These are phyloP conservation scores for Asarcornis scutulata DNA, from an alignment of 2,113 vertebrate genomes.

Conservation along the genomic window DNA sequence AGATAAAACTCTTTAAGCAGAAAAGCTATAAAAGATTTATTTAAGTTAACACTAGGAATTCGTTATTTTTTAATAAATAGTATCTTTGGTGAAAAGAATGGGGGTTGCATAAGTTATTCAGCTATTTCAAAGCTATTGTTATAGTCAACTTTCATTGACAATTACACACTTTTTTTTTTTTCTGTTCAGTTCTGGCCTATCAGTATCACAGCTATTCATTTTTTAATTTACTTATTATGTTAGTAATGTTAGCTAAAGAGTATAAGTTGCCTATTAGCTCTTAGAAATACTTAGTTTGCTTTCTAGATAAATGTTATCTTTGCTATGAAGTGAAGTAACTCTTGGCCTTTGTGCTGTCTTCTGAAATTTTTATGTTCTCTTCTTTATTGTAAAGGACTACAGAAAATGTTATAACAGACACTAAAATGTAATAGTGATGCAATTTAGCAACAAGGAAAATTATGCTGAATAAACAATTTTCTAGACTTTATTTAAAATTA, in stretches of 20 bases:
- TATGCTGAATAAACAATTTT: neutral
- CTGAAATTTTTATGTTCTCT: neutral
- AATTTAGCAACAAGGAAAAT: neutral
- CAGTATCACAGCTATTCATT: neutral
- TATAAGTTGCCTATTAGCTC: neutral
- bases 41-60: neutral
- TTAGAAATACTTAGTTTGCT: neutral
- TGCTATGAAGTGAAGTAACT: neutral
- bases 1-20: neutral
- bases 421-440: neutral
- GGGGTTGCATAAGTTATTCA: neutral
- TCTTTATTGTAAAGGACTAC: neutral
- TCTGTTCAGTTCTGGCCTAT: neutral
- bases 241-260: neutral
- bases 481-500: neutral
- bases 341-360: neutral
- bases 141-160: neutral
- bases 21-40: neutral
- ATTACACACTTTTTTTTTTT: neutral
- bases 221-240: neutral
- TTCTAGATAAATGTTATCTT: neutral
- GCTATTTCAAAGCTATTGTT: neutral
- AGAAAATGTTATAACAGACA: neutral
- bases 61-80: neutral
- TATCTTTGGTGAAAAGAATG: neutral